Evolutionary conservation across 2,797 vertebrate genomes (phyloP).

Genomic region (Artibeus lituratus): DNA sequence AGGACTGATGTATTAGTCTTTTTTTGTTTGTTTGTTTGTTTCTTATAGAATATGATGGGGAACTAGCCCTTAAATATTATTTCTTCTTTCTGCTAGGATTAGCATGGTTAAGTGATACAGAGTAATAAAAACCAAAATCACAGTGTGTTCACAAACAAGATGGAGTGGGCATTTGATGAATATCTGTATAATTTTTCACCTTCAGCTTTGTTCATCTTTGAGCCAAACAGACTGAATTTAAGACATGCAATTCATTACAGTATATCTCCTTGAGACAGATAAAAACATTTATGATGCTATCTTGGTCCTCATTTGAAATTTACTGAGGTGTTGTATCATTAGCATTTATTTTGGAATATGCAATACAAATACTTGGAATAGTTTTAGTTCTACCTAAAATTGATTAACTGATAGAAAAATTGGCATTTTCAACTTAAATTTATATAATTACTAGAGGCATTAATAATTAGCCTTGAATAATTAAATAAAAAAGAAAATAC

Average conservation of each 20-base stretch:
- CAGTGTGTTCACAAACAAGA: neutral
- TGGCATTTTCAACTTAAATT: neutral
- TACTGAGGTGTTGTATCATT: neutral
- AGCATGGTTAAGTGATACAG: neutral
- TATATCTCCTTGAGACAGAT: neutral
- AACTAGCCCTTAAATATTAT: slow-evolving; percentile 35
- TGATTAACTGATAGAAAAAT: neutral
- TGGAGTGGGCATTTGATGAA: neutral
- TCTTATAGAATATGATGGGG: slow-evolving; percentile 46
- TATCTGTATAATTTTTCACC: neutral
- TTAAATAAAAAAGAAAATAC: neutral
- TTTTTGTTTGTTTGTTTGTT: no score
- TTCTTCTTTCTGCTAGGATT: slow-evolving; percentile 6
- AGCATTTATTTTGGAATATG: neutral
- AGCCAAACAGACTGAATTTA: neutral
- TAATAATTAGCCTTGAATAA: neutral
- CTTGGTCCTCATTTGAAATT: neutral
- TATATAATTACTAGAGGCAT: neutral
- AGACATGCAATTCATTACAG: neutral
- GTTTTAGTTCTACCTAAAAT: neutral
- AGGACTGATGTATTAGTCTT: neutral
- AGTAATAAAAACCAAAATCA: neutral
- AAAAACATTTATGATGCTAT: neutral
- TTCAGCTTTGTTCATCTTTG: neutral
- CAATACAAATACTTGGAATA: neutral